phyloP scores from a whole-genome alignment of 2,113 vertebrate species.

The Jaculus jaculus region DNA sequence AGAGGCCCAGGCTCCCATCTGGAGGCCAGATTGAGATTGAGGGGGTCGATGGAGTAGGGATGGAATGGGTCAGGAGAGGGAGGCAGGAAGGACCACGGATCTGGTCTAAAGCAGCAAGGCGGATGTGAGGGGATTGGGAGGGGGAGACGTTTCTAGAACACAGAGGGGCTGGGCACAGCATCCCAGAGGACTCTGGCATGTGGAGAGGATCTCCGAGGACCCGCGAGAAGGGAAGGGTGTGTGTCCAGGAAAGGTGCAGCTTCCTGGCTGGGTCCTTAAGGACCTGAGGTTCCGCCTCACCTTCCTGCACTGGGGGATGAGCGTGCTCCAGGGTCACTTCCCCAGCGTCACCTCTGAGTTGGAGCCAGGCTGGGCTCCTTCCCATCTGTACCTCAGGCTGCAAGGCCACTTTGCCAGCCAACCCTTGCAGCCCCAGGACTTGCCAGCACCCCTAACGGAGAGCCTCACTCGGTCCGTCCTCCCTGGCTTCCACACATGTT shows the following conservation, averaged over 20 bases:
- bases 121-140: background rate
- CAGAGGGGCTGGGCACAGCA: background rate
- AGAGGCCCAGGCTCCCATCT: slow-evolving; percentile 73
- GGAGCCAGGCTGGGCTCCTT: accelerated
- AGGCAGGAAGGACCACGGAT: slow-evolving; percentile 11
- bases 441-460: background rate
- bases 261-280: background rate
- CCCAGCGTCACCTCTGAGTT: background rate
- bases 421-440: too few species aligned
- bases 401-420: background rate
- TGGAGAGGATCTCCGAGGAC: background rate
- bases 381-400: background rate
- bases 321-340: too few species aligned
- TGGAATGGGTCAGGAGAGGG: slow-evolving; percentile 50
- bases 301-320: background rate
- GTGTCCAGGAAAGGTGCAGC: background rate
- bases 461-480: too few species aligned
- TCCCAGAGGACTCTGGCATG: background rate
- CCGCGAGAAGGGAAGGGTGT: background rate
- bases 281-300: background rate
- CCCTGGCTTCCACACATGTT: too few species aligned
- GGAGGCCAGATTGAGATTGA: slow-evolving; percentile 80
- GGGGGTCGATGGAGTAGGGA: slow-evolving; percentile 7
- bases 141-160: background rate
- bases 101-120: background rate